These are phyloP conservation scores for Andrena chrysosceles DNA, from an alignment of 2,888 invertebrate genomes.

Conservation along the genomic window DNA sequence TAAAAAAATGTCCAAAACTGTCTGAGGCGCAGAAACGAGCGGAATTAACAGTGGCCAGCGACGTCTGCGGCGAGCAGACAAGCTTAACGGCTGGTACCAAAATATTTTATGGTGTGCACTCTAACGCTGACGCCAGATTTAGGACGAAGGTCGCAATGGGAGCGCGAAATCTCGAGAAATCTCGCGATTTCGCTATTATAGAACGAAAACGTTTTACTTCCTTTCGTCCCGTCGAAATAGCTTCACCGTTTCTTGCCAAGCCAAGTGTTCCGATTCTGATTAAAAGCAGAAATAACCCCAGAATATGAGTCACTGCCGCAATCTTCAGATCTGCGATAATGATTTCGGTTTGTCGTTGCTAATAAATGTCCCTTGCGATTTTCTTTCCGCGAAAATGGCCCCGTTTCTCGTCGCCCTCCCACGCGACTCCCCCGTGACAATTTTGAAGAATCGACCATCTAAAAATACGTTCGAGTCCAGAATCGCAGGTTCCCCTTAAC, in stretches of 20 bases:
- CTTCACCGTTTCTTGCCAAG: too few species aligned
- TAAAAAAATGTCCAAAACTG: conserved; percentile 45
- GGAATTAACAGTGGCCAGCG: conserved; percentile 49
- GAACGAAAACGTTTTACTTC: background rate
- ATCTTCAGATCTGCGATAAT: too few species aligned
- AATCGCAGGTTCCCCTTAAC: conserved; percentile 33
- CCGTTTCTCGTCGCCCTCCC: conserved; percentile 11
- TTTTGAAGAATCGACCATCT: conserved; percentile 41
- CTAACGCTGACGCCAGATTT: conserved; percentile 62
- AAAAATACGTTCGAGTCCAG: conserved; percentile 41
- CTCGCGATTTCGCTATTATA: conserved; percentile 34
- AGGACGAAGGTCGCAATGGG: conserved; percentile 69
- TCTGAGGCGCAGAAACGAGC: conserved; percentile 29
- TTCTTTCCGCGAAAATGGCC: conserved; percentile 14
- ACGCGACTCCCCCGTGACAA: conserved; percentile 2
- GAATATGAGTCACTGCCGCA: too few species aligned
- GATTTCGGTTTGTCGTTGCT: too few species aligned
- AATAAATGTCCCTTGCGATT: background rate
- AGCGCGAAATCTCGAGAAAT: conserved; percentile 33
- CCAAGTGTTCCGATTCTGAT: too few species aligned
- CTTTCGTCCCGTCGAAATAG: background rate
- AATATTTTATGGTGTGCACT: conserved; percentile 71
- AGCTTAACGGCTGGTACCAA: conserved; percentile 56
- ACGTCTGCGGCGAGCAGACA: conserved; percentile 53
- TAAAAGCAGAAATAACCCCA: too few species aligned